Conservation (phyloP, 2,797 vertebrate species). For the Okamejei kenojei region DNA sequence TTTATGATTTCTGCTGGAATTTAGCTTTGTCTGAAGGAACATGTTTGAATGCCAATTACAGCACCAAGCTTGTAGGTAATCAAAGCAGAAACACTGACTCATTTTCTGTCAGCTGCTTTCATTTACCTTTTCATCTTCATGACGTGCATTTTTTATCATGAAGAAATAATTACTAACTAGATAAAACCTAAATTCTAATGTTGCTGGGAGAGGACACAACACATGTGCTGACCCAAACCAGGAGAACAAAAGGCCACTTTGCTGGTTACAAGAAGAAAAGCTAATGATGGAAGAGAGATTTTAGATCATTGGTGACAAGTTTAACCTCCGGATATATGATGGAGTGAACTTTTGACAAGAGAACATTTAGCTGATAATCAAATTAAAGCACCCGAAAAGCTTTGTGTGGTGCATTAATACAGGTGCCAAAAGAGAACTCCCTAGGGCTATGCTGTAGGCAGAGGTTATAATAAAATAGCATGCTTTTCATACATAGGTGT, state of each 20-base stretch:
- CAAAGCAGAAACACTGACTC: background rate
- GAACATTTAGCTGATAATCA: background rate
- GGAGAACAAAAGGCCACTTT: background rate
- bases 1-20: background rate
- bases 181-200: slow-evolving; percentile 20
- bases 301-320: background rate
- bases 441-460: background rate
- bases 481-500: background rate
- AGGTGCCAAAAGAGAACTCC: background rate
- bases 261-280: background rate
- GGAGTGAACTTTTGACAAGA: background rate
- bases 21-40: background rate
- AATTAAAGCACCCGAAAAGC: background rate
- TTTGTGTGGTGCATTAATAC: background rate
- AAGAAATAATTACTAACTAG: slow-evolving; percentile 2
- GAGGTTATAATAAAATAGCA: background rate
- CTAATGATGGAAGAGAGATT: background rate
- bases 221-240: background rate
- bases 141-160: background rate
- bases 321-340: background rate
- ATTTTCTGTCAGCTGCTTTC: background rate
- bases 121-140: slow-evolving; percentile 3
- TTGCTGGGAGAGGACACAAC: background rate
- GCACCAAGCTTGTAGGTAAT: background rate
- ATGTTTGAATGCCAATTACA: background rate